Evolutionary conservation across 2,888 invertebrate genomes (phyloP).

Genomic region (Luperina testacea): DNA sequence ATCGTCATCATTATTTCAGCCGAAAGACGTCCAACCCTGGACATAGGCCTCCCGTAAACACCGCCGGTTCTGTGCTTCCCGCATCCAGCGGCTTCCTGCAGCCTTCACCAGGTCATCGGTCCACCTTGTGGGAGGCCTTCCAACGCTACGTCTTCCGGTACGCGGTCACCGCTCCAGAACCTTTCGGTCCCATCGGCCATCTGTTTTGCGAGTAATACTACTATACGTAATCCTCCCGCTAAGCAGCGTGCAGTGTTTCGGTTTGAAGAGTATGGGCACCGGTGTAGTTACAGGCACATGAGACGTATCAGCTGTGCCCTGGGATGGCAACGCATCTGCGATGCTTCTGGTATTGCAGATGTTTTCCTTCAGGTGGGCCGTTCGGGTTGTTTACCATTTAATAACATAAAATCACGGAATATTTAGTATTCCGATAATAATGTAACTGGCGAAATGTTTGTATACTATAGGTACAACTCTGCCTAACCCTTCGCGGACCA

Average conservation of each 20-base stretch:
- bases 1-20: background rate
- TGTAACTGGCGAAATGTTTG: background rate
- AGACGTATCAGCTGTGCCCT: background rate
- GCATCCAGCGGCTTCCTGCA: background rate
- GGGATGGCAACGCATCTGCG: background rate
- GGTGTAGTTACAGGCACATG: too few relatives aligned
- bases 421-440: background rate
- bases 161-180: background rate
- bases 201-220: background rate
- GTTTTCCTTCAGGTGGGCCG: background rate
- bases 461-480: background rate
- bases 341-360: background rate
- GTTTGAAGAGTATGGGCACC: background rate
- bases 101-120: background rate
- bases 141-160: background rate
- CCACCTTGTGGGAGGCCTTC: background rate
- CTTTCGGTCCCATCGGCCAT: background rate
- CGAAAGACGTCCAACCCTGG: background rate
- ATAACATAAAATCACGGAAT: background rate
- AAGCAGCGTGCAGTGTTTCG: background rate
- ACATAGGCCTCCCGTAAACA: too few relatives aligned
- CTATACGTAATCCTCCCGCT: background rate
- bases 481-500: background rate
- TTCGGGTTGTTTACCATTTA: background rate
- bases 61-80: background rate